These are phyloP conservation scores for Epinotia brunnichana DNA, from an alignment of 2,888 invertebrate genomes.

Conservation along the genomic window DNA sequence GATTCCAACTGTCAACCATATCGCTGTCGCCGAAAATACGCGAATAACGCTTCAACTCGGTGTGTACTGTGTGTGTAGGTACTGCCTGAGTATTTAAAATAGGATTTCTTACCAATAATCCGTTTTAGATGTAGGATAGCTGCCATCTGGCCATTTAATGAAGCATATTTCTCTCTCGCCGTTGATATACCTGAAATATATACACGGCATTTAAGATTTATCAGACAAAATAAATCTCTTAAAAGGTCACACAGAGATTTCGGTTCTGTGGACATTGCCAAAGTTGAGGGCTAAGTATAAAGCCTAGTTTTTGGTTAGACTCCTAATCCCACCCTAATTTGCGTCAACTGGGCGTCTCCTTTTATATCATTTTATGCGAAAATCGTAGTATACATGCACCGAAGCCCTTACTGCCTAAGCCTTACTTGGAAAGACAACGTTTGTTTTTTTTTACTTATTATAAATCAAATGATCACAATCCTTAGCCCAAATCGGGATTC, in stretches of 20 bases:
- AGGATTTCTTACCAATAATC: conserved; percentile 84
- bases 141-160: conserved; percentile 86
- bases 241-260: too few species aligned
- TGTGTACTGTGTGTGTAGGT: neutral
- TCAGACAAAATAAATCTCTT: neutral
- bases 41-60: neutral
- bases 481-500: neutral
- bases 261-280: too few species aligned
- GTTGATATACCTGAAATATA: conserved; percentile 70
- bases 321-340: too few species aligned
- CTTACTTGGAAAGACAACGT: too few species aligned
- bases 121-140: conserved; percentile 82
- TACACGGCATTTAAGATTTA: neutral
- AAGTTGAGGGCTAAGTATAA: too few species aligned
- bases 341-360: too few species aligned
- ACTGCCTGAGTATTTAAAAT: neutral
- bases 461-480: neutral
- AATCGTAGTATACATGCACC: too few species aligned
- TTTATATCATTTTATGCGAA: too few species aligned
- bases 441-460: too few species aligned
- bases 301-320: too few species aligned
- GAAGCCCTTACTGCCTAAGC: too few species aligned
- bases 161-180: conserved; percentile 84
- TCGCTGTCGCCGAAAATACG: neutral
- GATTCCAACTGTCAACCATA: neutral